Base-by-base conservation (phyloP, 2,888 invertebrate species). In the Cephus sareptanus region DNA sequence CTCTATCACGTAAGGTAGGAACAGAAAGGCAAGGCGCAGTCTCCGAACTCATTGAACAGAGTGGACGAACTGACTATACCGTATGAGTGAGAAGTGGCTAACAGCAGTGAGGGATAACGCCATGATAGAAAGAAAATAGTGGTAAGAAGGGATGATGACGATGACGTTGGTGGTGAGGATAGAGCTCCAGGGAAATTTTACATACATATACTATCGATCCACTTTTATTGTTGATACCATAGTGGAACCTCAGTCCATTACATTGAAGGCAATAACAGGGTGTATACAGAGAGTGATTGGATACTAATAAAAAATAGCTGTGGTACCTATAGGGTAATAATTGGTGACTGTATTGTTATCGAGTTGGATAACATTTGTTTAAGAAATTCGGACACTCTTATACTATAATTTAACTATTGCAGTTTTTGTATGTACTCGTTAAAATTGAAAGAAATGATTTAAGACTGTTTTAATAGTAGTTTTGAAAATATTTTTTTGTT, bases 21-120 rank as follows among this genome's bases (percentile, higher is more conserved):
- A 40, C 40, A 37, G 73, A n/a, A 68, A 34, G 70, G 80, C 76
- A 83, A 79, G 70, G 87, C 87, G 87, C 88, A 88, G 85, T 87
- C 88, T 87, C 87, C 83, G 83, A 82, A 83, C 85, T 88, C 83
- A 83, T 86, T 82, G 83, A 88, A 83, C 84, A 74, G 80, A 81
- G 76, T 77, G 77, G 79, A 75, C 79, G 74, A 77, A 76, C 68
- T 69, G 34, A 68, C 68, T 31, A 69, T 68, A 68, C 15, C 6
- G 35, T 30, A n/a, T 69, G 70, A 78, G 79, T 76, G 71, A 74
- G 77, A 77, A 76, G 37, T 74, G 34, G 68, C 37, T 69, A 74
- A 37, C 34, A 30, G 71, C 33, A 15, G 4, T 68, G 69, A 75
- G 77, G 74, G 77, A 79, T 76, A 78, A 73, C 77, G 71, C 75